A percentile compares a stretch with the other conserved stretches of the same genome.
Evolutionary conservation across 2,888 invertebrate genomes (phyloP).

Genomic region (Cantharis rufa): DNA sequence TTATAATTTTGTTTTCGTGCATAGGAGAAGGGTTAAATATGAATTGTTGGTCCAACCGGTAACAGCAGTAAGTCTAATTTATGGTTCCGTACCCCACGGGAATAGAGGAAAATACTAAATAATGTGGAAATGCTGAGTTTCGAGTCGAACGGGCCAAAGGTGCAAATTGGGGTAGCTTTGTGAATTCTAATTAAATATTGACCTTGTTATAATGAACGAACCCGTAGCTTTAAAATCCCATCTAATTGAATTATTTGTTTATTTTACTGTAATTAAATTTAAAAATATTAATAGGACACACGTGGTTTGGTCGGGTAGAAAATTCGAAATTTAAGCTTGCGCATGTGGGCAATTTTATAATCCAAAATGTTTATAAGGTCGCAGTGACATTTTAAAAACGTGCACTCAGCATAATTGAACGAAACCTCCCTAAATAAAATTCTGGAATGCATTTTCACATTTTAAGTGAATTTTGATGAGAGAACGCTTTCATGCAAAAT

Average conservation of each 20-base stretch:
- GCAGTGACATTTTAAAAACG: slow-evolving; percentile 10
- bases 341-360: neutral
- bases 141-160: slow-evolving; percentile 28
- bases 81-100: slow-evolving; percentile 28
- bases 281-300: neutral
- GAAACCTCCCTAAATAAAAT: slow-evolving; percentile 14
- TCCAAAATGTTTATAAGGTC: neutral
- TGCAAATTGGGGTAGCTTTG: slow-evolving; percentile 30
- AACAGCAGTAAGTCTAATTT: slow-evolving; percentile 36
- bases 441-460: slow-evolving; percentile 22
- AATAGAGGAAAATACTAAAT: slow-evolving; percentile 33
- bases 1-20: slow-evolving; percentile 37
- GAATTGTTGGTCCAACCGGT: slow-evolving; percentile 37
- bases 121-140: slow-evolving; percentile 29
- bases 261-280: neutral
- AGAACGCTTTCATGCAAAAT: slow-evolving; percentile 26
- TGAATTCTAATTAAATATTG: slow-evolving; percentile 31
- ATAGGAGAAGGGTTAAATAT: slow-evolving; percentile 35
- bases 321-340: neutral
- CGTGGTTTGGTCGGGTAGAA: neutral
- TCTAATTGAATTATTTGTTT: neutral
- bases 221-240: slow-evolving; percentile 14
- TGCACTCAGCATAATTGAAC: slow-evolving; percentile 13
- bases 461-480: slow-evolving; percentile 34
- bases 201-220: slow-evolving; percentile 23